These are phyloP conservation scores for Elmis aenea DNA, from an alignment of 2,888 invertebrate species.

Conservation along the genomic window DNA sequence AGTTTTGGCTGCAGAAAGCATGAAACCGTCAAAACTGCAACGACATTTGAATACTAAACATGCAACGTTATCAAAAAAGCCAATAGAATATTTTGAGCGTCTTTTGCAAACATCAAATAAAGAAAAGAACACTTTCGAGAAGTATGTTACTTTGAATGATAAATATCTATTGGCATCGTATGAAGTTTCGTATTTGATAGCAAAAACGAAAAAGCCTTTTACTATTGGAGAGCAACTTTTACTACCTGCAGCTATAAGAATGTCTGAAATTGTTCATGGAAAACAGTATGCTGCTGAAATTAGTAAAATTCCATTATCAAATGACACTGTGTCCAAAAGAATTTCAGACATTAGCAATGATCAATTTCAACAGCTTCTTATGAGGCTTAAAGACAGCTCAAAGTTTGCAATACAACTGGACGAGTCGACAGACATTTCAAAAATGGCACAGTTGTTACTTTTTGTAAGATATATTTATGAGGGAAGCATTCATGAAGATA, in stretches of 20 bases:
- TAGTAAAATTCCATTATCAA: conserved; percentile 31
- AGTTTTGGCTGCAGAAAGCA: conserved; percentile 19
- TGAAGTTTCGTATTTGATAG: conserved; percentile 14
- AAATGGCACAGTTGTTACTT: not conserved
- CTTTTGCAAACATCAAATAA: conserved; percentile 14
- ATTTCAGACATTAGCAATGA: conserved; percentile 26
- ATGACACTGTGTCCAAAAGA: conserved; percentile 33
- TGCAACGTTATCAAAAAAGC: conserved; percentile 15
- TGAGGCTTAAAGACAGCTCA: conserved; percentile 17
- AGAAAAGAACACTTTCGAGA: conserved; percentile 12
- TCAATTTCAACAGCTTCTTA: conserved; percentile 18
- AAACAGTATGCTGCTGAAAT: conserved; percentile 33
- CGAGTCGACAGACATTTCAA: conserved; percentile 4
- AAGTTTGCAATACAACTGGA: conserved; percentile 5
- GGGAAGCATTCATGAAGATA: conserved; percentile 1
- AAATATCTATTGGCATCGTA: no score
- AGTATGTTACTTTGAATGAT: no score
- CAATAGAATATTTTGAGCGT: conserved; percentile 16
- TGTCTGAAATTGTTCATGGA: conserved; percentile 29
- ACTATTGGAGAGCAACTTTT: conserved; percentile 33
- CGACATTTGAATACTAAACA: conserved; percentile 17
- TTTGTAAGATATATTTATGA: conserved; percentile 3
- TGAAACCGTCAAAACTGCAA: conserved; percentile 19
- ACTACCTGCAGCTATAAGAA: conserved; percentile 22
- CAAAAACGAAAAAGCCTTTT: conserved; percentile 26